A percentile compares a stretch with the other conserved stretches of the same genome.
These are phyloP conservation scores for Trissoscelio sp. DNA, from an alignment of 2,888 invertebrate genomes.

Conservation along the genomic window DNA sequence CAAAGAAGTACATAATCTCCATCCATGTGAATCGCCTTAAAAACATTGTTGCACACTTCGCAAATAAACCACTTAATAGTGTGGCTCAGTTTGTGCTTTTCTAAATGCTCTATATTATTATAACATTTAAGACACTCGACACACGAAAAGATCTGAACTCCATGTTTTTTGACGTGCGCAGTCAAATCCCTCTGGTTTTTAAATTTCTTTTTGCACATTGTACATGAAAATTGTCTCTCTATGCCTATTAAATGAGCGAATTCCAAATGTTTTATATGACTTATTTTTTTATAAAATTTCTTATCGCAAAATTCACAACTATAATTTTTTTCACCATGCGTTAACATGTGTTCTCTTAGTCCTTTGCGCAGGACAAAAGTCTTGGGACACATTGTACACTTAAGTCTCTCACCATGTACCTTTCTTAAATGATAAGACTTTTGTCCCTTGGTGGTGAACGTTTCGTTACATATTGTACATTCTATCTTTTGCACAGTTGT, in stretches of 20 bases:
- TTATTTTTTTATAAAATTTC: neutral
- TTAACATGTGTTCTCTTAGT: neutral
- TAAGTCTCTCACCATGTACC: neutral
- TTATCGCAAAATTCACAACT: neutral
- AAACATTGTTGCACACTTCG: neutral
- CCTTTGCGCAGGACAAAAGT: neutral
- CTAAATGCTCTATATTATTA: neutral
- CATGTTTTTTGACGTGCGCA: neutral
- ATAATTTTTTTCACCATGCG: neutral
- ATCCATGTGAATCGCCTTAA: neutral
- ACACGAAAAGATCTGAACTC: neutral
- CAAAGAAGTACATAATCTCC: neutral
- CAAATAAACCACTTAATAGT: constrained; percentile 9
- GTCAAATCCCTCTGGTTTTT: neutral
- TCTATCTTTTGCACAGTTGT: neutral
- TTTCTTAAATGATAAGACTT: neutral
- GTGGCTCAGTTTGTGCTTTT: neutral
- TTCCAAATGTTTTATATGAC: neutral
- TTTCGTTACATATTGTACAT: neutral
- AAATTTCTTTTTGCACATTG: neutral
- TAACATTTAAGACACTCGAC: neutral
- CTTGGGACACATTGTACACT: neutral
- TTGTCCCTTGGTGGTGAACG: neutral
- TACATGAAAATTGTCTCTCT: neutral
- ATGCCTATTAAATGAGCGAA: neutral